Evolutionary conservation across 1,140 invertebrate species (phyloP), one percentile per base, ranked within the genome.

Genomic region (Cylas formicarius): DNA sequence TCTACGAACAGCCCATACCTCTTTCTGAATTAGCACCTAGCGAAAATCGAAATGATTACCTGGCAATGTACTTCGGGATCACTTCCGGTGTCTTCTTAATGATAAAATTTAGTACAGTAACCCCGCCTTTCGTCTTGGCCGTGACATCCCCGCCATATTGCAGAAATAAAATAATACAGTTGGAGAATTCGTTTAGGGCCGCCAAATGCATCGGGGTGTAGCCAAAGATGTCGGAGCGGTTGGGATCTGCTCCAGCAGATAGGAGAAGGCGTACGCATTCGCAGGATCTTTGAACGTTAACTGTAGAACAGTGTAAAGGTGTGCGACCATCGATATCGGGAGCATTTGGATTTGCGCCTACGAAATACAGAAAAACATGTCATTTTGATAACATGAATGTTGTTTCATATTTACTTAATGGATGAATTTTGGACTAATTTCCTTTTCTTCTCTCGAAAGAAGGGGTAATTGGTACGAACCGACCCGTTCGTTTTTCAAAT

Each of bases 151-250:
- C 90, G 1, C 86, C 88, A 58, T 80, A 60, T 68, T 78, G 77
- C 36, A 92, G 63, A 11, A 93, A 69, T 14, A 88, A 65, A 37
- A 81, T 71, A 1, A 86, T 85, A 53, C 84, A 83, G 16, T 72
- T 71, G 3, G 85, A 84, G 47, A 81, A 84, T 64, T 90, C 86
- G 60, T 89, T 87, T 3, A 90, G 67, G 0, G 87, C 88, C 2
- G 87, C 86, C 22, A 90, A 77, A 62, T 91, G 87, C 8, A 92
- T 62, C 0, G 77, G 81, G 19, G 77, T 88, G 67, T 81, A 92
- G 3, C 81, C 90, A 69, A 76, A 93, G 55, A 74, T 74, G 52
- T 86, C 83, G 0, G 81, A 72, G 50, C 76, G 74, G 62, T 92
- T 90, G 1, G 89, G 79, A 57, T 83, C 74, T 0, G 84, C 84